Base-by-base conservation (phyloP, 2,888 invertebrate genomes). In the Polia nebulosa region DNA sequence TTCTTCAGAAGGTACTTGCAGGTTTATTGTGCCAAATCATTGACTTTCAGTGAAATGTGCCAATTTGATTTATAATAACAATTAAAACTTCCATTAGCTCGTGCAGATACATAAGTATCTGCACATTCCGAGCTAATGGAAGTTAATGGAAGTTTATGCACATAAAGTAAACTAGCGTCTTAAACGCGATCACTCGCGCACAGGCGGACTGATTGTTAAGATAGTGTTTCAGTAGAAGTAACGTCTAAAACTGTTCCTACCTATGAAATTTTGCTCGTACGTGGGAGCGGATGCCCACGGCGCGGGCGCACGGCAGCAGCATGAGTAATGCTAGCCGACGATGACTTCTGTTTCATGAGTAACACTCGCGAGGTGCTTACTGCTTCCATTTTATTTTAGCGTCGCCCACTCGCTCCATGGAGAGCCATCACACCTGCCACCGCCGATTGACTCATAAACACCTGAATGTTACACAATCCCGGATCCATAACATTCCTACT, bases 191-290 rank as follows among this genome's bases (percentile, higher is more conserved):
- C 57, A 72, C 65, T 68, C 52, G 58, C 66, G 72, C 67, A 68
- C 61, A 61, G 66, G 71, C 77, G 76, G 72, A 84, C 84, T 82
- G 78, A 79, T 83, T 78, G 73, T 81, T 73, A 63, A 82, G 84
- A 85, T 86, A 81, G 80, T 82, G 80, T 88, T 88, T 85, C 85
- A 86, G 76, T 69, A 63, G 82, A 79, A 82, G 77, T 83, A 83
- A 76, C 83, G 80, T 91, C 91, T 92, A 92, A 91, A 94, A 90
- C 89, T 90, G 90, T 84, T 81, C 78, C 81, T 84, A 89, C 89
- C 89, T 91, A 90, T 91, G 92, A 93, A 94, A 94, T 92, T 92
- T 93, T 93, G 90, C 94, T 96, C 94, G 92, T 89, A 93, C 93
- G 95, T 95, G 90, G 95, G 95, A 81, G 90, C 85, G 86, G 79